Conservation (phyloP, 2,888 invertebrate species). For the Leptinotarsa rubiginosa region DNA sequence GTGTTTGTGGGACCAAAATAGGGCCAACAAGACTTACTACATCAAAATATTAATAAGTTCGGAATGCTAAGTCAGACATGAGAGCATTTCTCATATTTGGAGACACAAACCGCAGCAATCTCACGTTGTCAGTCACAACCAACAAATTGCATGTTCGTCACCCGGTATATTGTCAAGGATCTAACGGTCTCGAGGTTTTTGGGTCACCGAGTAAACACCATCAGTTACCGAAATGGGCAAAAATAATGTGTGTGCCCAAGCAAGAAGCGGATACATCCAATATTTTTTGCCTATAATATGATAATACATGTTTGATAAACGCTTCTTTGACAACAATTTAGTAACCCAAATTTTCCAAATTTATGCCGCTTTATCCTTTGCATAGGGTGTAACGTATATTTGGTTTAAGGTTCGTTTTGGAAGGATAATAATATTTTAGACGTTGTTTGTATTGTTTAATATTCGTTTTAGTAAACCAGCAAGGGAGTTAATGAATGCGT, state of each 20-base stretch:
- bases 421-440: constrained; percentile 58
- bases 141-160: not conserved
- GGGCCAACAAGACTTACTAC: too few species aligned
- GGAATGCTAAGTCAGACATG: too few species aligned
- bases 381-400: constrained; percentile 44
- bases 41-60: too few species aligned
- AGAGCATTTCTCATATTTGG: too few species aligned
- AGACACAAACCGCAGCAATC: too few species aligned
- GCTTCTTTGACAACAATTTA: constrained; percentile 25
- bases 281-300: constrained; percentile 22
- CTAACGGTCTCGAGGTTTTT: not conserved
- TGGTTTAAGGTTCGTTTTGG: constrained; percentile 51
- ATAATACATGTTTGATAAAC: constrained; percentile 18
- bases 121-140: too few species aligned
- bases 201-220: constrained; percentile 15
- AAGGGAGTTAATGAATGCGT: constrained; percentile 60
- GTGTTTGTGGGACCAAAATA: too few species aligned
- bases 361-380: constrained; percentile 26
- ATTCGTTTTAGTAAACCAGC: constrained; percentile 59
- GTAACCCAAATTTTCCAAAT: constrained; percentile 22
- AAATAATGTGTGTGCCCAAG: constrained; percentile 20
- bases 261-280: constrained; percentile 1
- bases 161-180: not conserved
- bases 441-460: constrained; percentile 61
- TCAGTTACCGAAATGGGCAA: constrained; percentile 1